A percentile compares a stretch with the other conserved stretches of the same genome.
Evolutionary conservation across 2,797 vertebrate species (phyloP).

Genomic region (Sebastiscus albofasciatus): DNA sequence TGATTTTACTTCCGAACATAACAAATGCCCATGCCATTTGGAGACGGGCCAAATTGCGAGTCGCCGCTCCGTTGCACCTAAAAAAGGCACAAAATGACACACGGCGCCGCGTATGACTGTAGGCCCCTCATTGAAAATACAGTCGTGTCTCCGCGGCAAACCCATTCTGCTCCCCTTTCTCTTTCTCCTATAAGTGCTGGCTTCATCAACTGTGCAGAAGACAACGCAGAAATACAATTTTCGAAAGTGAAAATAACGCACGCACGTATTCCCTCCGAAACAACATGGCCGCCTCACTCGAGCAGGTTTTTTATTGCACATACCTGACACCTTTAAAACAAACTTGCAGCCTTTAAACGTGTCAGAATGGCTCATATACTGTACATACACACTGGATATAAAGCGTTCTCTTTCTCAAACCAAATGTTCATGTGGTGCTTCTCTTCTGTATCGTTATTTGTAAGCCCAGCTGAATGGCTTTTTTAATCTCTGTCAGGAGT

Average conservation of each 20-base stretch:
- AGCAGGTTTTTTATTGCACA: conserved; percentile 15
- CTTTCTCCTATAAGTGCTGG: neutral
- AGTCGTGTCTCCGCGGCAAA: conserved; percentile 56
- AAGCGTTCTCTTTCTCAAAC: conserved; percentile 16
- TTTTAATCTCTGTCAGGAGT: conserved; percentile 63
- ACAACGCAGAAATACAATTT: conserved; percentile 4
- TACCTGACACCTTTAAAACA: neutral
- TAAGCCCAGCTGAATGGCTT: conserved; percentile 47
- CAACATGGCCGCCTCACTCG: conserved; percentile 13
- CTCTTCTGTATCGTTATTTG: conserved; percentile 32
- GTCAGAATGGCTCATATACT: neutral
- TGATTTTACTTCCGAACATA: conserved; percentile 40
- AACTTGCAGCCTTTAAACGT: neutral
- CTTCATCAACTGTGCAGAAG: conserved; percentile 16
- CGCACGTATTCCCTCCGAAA: neutral
- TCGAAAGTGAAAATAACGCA: conserved; percentile 4
- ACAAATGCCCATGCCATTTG: conserved; percentile 54
- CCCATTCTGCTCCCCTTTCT: conserved; percentile 20
- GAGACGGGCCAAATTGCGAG: conserved; percentile 58
- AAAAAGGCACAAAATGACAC: conserved; percentile 55
- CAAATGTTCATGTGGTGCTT: conserved; percentile 34
- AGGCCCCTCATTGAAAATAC: conserved; percentile 63
- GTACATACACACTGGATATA: neutral
- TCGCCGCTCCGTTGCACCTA: conserved; percentile 52
- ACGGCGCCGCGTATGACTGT: conserved; percentile 38